A percentile compares a stretch with the other conserved stretches of the same genome.
These are phyloP conservation scores for Limenitis camilla DNA, from an alignment of 2,888 invertebrate genomes.

Conservation along the genomic window DNA sequence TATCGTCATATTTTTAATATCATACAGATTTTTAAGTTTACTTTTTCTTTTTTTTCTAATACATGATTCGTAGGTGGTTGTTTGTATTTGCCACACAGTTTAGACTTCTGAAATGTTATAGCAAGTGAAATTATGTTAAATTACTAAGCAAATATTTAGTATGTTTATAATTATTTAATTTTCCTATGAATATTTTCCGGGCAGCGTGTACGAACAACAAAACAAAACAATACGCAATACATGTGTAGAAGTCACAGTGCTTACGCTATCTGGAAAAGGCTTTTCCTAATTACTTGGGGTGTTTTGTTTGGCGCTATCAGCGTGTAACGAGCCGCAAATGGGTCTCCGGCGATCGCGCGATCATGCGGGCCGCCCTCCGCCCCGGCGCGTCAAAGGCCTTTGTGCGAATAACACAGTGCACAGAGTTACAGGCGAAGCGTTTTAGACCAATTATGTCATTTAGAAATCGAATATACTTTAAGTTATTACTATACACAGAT, in stretches of 20 bases:
- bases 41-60: too few species aligned
- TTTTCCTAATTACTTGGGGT: conserved; percentile 73
- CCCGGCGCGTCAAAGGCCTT: conserved; percentile 67
- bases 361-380: conserved; percentile 66
- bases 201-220: background rate
- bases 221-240: conserved; percentile 6
- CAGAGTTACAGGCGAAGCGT: conserved; percentile 36
- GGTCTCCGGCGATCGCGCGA: conserved; percentile 67
- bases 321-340: conserved; percentile 73
- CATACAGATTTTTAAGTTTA: too few species aligned
- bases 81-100: too few species aligned
- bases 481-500: background rate
- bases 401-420: conserved; percentile 46
- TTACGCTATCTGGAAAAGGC: conserved; percentile 71
- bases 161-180: too few species aligned
- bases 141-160: too few species aligned
- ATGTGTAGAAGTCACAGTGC: conserved; percentile 38
- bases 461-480: background rate
- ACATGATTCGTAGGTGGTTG: too few species aligned
- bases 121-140: too few species aligned
- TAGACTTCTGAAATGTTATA: too few species aligned
- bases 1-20: too few species aligned
- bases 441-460: background rate
- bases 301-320: conserved; percentile 74
- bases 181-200: too few species aligned